Percentiles rank a stretch among this genome's conserved stretches.
Conservation (phyloP, 1,140 invertebrate genomes). For the Tetranychus cinnabarinus region DNA sequence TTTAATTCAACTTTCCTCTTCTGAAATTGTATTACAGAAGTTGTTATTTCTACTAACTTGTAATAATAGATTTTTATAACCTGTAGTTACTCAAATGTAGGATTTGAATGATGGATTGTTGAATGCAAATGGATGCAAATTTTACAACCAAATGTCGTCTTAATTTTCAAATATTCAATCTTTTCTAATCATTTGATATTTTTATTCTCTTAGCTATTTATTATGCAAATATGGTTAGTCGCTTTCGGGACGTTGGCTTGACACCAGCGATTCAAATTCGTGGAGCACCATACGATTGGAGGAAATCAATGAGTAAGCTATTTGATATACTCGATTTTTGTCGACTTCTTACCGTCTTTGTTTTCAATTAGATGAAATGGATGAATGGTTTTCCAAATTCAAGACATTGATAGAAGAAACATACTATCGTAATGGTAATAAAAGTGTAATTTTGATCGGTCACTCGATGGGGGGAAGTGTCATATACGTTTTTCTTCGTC, state of each 20-base stretch:
- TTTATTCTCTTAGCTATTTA: no score
- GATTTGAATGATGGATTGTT: no score
- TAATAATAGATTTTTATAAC: no score
- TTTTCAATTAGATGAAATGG: not conserved
- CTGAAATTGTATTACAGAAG: no score
- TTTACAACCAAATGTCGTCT: no score
- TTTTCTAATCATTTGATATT: no score
- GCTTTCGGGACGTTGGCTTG: not conserved
- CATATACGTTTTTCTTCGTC: conserved; percentile 56
- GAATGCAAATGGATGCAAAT: no score
- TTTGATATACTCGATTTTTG: no score
- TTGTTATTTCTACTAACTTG: no score
- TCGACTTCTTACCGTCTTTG: not conserved
- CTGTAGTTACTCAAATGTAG: no score
- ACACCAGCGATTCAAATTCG: not conserved
- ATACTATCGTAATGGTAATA: conserved; percentile 47
- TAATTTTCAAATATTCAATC: no score
- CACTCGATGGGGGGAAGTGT: conserved; percentile 90
- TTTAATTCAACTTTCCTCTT: not conserved
- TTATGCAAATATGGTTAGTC: not conserved
- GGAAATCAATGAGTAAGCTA: not conserved
- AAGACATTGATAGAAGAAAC: conserved; percentile 61
- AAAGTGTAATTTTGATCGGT: conserved; percentile 50
- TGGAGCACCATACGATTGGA: conserved; percentile 2
- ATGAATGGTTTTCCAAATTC: conserved; percentile 25